These are phyloP conservation scores for Dryococelus australis DNA, from an alignment of 2,888 invertebrate species.

Conservation along the genomic window DNA sequence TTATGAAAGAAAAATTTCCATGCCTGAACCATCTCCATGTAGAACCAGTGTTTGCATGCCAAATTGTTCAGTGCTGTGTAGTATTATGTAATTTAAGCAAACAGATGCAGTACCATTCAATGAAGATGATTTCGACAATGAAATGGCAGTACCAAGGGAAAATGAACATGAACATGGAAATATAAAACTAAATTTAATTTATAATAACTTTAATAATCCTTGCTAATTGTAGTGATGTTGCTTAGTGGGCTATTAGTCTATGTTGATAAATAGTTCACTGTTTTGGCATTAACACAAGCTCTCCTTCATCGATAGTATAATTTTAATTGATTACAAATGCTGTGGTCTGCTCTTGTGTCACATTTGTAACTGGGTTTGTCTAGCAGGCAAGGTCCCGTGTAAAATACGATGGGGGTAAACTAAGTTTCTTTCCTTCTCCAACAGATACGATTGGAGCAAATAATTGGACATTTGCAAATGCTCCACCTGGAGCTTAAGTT, in stretches of 20 bases:
- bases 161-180: neutral
- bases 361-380: neutral
- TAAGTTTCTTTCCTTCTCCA: neutral
- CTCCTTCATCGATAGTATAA: neutral
- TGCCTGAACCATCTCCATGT: constrained; percentile 36
- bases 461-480: neutral
- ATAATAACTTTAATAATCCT: neutral
- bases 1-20: constrained; percentile 43
- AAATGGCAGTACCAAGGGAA: neutral
- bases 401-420: neutral
- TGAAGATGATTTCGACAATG: neutral
- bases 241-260: neutral
- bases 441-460: neutral
- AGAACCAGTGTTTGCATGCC: neutral
- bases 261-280: neutral
- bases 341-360: neutral
- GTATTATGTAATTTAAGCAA: constrained; percentile 1
- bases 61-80: neutral
- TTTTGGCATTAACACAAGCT: neutral
- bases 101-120: neutral
- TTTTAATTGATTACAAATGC: neutral
- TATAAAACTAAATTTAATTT: neutral
- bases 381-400: neutral
- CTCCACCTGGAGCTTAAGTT: neutral
- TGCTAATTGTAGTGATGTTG: neutral